Percentiles rank a stretch among this genome's conserved stretches.
Evolutionary conservation across 2,888 invertebrate species (phyloP).

Genomic region (Eilema sororculum): DNA sequence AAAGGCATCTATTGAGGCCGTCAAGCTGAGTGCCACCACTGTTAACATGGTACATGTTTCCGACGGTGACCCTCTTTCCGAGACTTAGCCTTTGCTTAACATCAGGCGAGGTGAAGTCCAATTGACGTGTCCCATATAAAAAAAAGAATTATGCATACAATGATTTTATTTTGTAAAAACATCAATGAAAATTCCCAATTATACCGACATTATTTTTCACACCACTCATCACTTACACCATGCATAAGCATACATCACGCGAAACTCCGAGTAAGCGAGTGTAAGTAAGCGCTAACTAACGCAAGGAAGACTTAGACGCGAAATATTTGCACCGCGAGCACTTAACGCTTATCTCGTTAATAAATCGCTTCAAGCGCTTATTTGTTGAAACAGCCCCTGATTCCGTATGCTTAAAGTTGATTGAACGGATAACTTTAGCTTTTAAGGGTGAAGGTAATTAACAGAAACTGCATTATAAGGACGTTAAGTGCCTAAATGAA

Average conservation of each 20-base stretch:
- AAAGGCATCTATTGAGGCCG: too few relatives aligned
- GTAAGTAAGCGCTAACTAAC: conserved; percentile 79
- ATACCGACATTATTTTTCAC: neutral
- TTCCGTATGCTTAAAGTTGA: conserved; percentile 58
- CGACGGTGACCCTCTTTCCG: too few relatives aligned
- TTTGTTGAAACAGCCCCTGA: conserved; percentile 60
- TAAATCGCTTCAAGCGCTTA: conserved; percentile 66
- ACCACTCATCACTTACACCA: conserved; percentile 25
- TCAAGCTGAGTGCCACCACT: too few relatives aligned
- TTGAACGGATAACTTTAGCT: conserved; percentile 44
- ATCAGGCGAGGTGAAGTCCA: too few relatives aligned
- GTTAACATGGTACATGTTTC: too few relatives aligned
- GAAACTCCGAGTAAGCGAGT: conserved; percentile 54
- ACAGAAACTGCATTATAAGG: neutral
- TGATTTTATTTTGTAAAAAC: too few relatives aligned
- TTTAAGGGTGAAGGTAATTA: conserved; percentile 26
- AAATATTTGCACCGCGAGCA: conserved; percentile 78
- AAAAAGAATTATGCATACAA: too few relatives aligned
- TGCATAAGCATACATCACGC: conserved; percentile 46
- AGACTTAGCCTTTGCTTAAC: too few relatives aligned
- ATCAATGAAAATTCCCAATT: neutral
- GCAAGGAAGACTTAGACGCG: conserved; percentile 73
- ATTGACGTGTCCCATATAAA: too few relatives aligned
- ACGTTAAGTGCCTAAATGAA: neutral
- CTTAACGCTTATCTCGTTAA: conserved; percentile 71